Evolutionary conservation across 2,888 invertebrate species (phyloP).

Genomic region (Catocala nupta): DNA sequence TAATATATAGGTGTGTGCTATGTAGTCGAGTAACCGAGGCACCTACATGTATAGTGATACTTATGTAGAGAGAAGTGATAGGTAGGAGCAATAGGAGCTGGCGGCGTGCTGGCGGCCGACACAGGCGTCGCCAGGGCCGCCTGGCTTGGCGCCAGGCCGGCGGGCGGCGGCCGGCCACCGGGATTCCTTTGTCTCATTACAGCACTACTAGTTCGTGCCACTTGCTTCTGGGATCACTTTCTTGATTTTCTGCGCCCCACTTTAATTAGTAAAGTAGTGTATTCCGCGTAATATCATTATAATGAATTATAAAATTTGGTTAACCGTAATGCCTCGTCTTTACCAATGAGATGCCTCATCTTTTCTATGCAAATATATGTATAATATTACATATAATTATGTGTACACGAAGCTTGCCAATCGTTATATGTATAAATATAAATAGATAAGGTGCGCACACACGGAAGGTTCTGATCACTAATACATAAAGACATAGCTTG

Average conservation of each 20-base stretch:
- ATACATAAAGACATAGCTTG: constrained; percentile 38
- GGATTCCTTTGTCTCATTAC: constrained; percentile 87
- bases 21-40: background rate
- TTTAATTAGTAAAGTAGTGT: background rate
- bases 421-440: constrained; percentile 35
- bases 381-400: background rate
- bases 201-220: constrained; percentile 62
- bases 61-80: constrained; percentile 45
- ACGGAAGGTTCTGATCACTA: constrained; percentile 35
- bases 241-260: constrained; percentile 18
- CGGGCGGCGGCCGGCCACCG: constrained; percentile 83
- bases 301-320: too few relatives aligned
- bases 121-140: constrained; percentile 84
- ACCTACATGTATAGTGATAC: constrained; percentile 6
- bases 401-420: constrained; percentile 19
- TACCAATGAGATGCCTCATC: too few relatives aligned
- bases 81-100: constrained; percentile 59
- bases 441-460: constrained; percentile 36
- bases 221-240: constrained; percentile 34
- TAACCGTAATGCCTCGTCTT: too few relatives aligned
- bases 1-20: background rate
- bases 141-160: constrained; percentile 87
- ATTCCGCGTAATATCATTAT: too few relatives aligned
- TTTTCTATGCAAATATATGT: background rate
- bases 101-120: constrained; percentile 78